Base-by-base conservation (phyloP, 92 coral and sea anemone genomes). In the Umimayanthus kanabou region DNA sequence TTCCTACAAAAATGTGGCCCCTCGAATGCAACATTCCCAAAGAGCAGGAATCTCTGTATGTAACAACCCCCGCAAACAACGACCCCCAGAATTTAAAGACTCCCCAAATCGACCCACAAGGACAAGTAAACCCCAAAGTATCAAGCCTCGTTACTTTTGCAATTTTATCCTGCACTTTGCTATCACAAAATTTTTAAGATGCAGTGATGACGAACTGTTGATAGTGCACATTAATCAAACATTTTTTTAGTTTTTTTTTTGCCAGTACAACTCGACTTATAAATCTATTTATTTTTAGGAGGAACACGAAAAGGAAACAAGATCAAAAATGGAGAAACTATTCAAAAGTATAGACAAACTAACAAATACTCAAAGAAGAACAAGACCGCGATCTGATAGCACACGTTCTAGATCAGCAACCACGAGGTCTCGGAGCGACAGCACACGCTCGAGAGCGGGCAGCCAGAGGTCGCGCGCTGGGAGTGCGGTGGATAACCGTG, bases 271-370 rank as follows among this genome's bases (percentile, higher is more conserved):
- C 16, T 9, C 6, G n/a, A 9, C 43, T 75, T 23, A 75, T 33
- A 30, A 73, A 14, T 22, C 45, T 39, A 75, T 75, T 53, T 88
- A 23, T 72, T 43, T 78, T 49, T 72, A 88, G 93, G 91, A 89
- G 39, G 92, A 89, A 47, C 88, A 89, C 9, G 94, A 91, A 39
- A 89, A 65, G 30, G 86, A 93, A 76, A 94, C 95, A n/a, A 87
- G 98, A 14, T 85, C 92, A 23, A 94, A 85, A 90, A 94, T 94
- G 98, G 94, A 94, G 39, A 65, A 89, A 30, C 90, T 94, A 77
- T 94, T 94, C 40, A 93, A 93, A 47, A 92, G 88, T 40, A 88
- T 94, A 4, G 93, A 94, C 61, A 69, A 49, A 25, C 69, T 83
- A 15, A 83, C 66, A 28, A 83, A 83, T 70, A 5, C 78, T 13